These are phyloP conservation scores for Propithecus deckenii DNA, from an alignment of 2,797 vertebrate species.

Conservation along the genomic window DNA sequence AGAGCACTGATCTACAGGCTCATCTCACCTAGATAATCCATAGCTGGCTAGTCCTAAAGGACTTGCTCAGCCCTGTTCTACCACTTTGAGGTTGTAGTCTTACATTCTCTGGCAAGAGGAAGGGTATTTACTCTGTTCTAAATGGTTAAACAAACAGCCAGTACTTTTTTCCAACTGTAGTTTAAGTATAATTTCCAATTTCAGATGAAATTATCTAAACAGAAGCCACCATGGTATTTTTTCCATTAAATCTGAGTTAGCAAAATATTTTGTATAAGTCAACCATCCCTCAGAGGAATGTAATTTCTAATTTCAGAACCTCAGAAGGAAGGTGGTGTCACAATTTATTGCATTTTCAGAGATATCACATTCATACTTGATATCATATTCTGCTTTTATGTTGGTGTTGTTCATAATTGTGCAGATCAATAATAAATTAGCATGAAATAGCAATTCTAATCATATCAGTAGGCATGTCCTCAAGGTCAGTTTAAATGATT, in stretches of 20 bases:
- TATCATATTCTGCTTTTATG: slow-evolving; percentile 15
- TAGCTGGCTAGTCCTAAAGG: not conserved
- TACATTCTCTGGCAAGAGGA: not conserved
- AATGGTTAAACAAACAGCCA: not conserved
- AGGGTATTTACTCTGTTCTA: not conserved
- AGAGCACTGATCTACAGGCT: not conserved
- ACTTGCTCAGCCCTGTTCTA: not conserved
- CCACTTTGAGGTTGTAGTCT: not conserved
- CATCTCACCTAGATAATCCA: not conserved
- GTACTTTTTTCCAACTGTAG: not conserved
- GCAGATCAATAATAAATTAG: slow-evolving; percentile 63
- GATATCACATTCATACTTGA: not conserved
- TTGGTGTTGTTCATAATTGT: not conserved
- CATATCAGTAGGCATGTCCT: slow-evolving; percentile 38
- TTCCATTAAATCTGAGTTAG: not conserved
- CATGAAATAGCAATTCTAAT: slow-evolving; percentile 66
- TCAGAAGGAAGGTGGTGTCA: not conserved
- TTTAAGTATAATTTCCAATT: slow-evolving; percentile 17
- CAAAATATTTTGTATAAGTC: slow-evolving; percentile 32
- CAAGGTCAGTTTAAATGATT: slow-evolving; percentile 64
- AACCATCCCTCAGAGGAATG: not conserved
- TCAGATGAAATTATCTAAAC: slow-evolving; percentile 24
- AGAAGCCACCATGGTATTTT: not conserved
- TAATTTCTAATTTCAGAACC: not conserved
- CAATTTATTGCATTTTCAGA: slow-evolving; percentile 21